Evolutionary conservation across 2,113 vertebrate genomes (phyloP), one percentile per base, ranked within the genome.

Genomic region (Corythornis vintsioides): DNA sequence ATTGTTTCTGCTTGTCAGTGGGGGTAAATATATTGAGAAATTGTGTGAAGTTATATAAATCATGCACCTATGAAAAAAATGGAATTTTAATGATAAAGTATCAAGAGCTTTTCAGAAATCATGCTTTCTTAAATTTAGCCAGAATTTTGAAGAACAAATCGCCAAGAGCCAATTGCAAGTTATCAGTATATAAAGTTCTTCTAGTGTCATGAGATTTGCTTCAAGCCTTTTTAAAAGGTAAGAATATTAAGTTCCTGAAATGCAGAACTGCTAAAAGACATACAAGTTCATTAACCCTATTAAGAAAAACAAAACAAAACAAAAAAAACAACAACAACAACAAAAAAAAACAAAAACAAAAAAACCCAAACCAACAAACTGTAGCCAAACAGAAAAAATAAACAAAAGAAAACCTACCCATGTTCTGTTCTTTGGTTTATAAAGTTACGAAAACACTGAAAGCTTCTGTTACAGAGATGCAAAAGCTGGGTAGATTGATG

Each of bases 131-230:
- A 97, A 96, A 96, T 94, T 93, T 95, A 93, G 78, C 43, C 35
- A 11, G 88, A 97, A 98, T 96, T 92, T 89, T 92, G 89, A 97
- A 96, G 73, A 97, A 72, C 70, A 97, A 96, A 97, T 96, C 90
- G 95, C 73, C 74, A 97, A 95, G 86, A 96, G 71, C 76, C 82
- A 95, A 94, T 86, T 90, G 53, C 18, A 95, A 96, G 69, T 85
- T 95, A 96, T 96, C 92, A 95, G 78, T 89, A 96, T 87, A 90
- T 97, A 96, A 86, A 97, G 93, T 94, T 95, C 86, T 96, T 96
- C 64, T 67, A 76, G 52, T 85, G 50, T 64, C 83, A 83, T 88
- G 67, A 92, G 90, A 96, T 94, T 96, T 92, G 96, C 53, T 88
- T 89, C 48, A 84, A 94, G 71, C 25, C 86, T 95, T 97, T 95